Evolutionary conservation across 2,113 vertebrate genomes (phyloP).

Genomic region (Antidorcas marsupialis): DNA sequence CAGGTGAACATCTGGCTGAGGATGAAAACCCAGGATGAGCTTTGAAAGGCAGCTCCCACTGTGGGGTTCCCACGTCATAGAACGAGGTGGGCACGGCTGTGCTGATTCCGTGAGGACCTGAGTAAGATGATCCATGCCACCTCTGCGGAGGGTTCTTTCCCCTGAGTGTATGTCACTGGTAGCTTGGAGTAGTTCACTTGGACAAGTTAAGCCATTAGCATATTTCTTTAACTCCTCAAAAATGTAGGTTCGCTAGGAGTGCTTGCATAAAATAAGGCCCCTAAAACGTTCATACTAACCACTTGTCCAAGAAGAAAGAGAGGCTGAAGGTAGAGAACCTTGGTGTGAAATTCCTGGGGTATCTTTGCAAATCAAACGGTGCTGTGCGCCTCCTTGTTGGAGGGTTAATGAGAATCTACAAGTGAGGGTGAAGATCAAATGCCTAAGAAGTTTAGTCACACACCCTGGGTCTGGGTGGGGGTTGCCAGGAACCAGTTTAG

Average conservation of each 20-base stretch:
- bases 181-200: neutral
- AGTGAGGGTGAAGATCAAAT: neutral
- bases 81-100: neutral
- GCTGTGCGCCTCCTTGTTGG: neutral
- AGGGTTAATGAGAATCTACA: neutral
- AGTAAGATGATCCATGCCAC: fast-evolving
- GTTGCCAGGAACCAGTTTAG: neutral
- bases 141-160: neutral
- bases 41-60: neutral
- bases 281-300: neutral
- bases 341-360: neutral
- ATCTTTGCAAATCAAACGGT: neutral
- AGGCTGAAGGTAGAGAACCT: neutral
- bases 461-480: neutral
- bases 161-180: neutral
- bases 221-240: neutral
- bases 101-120: neutral
- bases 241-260: neutral
- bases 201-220: neutral
- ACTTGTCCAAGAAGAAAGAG: neutral
- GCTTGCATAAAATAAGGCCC: neutral
- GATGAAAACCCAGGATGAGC: neutral
- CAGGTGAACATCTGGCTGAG: neutral
- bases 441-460: neutral
- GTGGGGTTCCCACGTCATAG: neutral